phyloP scores from a whole-genome alignment of 2,113 vertebrate species.

The Myxocyprinus asiaticus region DNA sequence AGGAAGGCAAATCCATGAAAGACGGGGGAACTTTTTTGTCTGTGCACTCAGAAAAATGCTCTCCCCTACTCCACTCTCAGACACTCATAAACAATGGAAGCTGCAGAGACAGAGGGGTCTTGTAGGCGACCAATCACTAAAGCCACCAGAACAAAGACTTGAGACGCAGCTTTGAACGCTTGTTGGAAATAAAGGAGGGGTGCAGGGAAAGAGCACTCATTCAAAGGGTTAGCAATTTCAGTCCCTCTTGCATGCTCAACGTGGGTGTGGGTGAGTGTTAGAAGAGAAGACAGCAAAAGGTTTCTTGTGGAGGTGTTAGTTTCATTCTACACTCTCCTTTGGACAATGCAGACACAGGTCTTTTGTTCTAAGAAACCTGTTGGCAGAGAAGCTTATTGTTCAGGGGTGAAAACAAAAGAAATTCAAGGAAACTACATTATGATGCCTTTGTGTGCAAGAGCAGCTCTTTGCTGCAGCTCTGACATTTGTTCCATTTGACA shows the following conservation, averaged over 20 bases:
- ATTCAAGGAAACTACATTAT: constrained; percentile 30
- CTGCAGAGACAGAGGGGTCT: constrained; percentile 16
- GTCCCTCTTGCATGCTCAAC: constrained; percentile 1
- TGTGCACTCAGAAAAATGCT: neutral
- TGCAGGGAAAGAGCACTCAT: constrained; percentile 33
- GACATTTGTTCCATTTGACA: constrained; percentile 25
- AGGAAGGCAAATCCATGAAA: neutral
- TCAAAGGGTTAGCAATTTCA: constrained; percentile 25
- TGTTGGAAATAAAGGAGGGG: constrained; percentile 40
- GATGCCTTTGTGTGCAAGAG: neutral
- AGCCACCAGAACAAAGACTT: constrained; percentile 44
- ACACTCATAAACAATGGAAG: constrained; percentile 34
- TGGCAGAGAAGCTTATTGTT: constrained; percentile 5
- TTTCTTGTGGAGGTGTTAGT: constrained; percentile 24
- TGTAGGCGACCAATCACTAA: constrained; percentile 44
- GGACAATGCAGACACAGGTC: constrained; percentile 15
- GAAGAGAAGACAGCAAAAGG: constrained; percentile 9
- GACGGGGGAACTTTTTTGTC: neutral
- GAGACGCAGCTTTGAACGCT: constrained; percentile 22
- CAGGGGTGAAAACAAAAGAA: neutral
- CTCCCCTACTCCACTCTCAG: neutral
- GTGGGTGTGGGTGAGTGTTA: constrained; percentile 27
- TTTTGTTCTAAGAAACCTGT: constrained; percentile 35
- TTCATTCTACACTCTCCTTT: constrained; percentile 23
- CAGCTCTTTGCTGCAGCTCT: neutral